Conservation (phyloP, 2,113 vertebrate genomes). For the Carettochelys insculpta region DNA sequence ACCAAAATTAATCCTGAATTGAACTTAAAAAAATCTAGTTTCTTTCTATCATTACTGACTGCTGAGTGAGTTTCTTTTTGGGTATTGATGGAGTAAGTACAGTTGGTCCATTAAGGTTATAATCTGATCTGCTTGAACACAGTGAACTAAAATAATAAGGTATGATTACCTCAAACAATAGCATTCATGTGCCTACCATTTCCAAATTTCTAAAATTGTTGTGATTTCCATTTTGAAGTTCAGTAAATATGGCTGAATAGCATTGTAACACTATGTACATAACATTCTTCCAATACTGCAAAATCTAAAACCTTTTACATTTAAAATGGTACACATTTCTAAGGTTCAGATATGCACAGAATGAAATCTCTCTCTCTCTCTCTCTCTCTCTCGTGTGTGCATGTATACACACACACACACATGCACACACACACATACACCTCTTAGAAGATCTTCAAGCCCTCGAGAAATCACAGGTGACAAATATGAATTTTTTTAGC, state of each 20-base stretch:
- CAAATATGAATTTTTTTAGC: neutral
- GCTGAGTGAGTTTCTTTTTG: constrained; percentile 36
- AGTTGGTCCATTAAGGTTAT: constrained; percentile 38
- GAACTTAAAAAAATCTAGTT: neutral
- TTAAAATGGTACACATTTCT: neutral
- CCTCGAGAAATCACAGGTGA: neutral
- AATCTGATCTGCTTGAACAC: constrained; percentile 36
- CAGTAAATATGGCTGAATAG: constrained; percentile 35
- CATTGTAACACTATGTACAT: no score
- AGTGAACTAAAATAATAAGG: constrained; percentile 43
- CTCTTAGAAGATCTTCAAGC: constrained; percentile 1
- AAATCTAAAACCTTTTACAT: neutral
- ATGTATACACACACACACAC: no score
- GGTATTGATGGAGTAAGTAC: constrained; percentile 3
- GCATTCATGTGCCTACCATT: constrained; percentile 43
- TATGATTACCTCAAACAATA: constrained; percentile 31
- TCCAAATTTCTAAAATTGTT: constrained; percentile 49
- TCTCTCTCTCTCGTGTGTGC: no score
- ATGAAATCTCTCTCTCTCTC: neutral
- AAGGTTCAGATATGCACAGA: neutral
- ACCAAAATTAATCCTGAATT: neutral
- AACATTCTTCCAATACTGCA: neutral
- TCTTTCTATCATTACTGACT: constrained; percentile 27
- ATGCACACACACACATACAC: neutral
- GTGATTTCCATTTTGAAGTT: constrained; percentile 34